Conservation (phyloP, 2,888 invertebrate genomes). For the Leistus spinibarbis region DNA sequence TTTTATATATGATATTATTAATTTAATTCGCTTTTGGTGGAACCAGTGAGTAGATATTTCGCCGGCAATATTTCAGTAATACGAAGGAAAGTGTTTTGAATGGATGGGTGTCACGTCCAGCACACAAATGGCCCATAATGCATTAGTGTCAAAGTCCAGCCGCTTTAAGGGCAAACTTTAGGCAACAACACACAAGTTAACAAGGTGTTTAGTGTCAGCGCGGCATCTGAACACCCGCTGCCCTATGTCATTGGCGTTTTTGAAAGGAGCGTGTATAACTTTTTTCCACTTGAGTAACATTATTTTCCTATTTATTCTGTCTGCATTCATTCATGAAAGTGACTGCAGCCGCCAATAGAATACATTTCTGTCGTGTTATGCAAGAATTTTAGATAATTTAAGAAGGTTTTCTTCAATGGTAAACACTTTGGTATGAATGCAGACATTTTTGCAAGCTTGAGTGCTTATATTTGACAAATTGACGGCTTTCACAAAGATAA, state of each 20-base stretch:
- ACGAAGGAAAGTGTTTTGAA: neutral
- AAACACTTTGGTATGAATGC: constrained; percentile 15
- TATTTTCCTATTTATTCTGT: constrained; percentile 39
- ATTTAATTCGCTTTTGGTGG: too few species aligned
- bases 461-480: constrained; percentile 24
- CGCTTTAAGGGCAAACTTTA: constrained; percentile 7
- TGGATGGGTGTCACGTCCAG: neutral
- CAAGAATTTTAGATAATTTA: constrained; percentile 40
- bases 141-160: constrained; percentile 1
- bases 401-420: constrained; percentile 17
- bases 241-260: neutral
- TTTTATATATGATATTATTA: too few species aligned
- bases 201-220: constrained; percentile 41
- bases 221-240: constrained; percentile 35
- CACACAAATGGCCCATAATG: neutral
- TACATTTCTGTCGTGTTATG: constrained; percentile 21
- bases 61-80: neutral
- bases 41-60: neutral
- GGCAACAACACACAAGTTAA: constrained; percentile 38
- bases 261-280: constrained; percentile 36
- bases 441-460: constrained; percentile 9
- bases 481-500: neutral
- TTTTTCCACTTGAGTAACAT: constrained; percentile 44
- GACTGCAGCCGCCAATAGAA: constrained; percentile 4
- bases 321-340: neutral